Percentiles rank a stretch among this genome's conserved stretches.
phyloP scores from a whole-genome alignment of 2,888 invertebrate species.

The Macaria liturata region DNA sequence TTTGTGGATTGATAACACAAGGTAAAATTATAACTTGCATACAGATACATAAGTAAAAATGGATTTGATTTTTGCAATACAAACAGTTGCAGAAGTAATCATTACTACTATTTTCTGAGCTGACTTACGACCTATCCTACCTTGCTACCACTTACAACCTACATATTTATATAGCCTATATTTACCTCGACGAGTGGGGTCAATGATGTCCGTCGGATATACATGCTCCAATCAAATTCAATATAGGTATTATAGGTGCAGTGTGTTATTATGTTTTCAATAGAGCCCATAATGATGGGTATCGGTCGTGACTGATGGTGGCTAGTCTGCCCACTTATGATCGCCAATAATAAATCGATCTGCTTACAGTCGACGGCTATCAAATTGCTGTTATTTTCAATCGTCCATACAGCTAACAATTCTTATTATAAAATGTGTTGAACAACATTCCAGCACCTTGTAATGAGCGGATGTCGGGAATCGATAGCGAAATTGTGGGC shows the following conservation, averaged over 20 bases:
- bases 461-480: slow-evolving; percentile 79
- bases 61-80: no score
- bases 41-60: no score
- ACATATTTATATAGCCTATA: no score
- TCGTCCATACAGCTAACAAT: slow-evolving; percentile 55
- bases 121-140: no score
- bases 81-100: no score
- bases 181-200: slow-evolving; percentile 3
- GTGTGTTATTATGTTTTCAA: slow-evolving; percentile 23
- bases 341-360: slow-evolving; percentile 36
- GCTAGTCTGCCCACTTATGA: slow-evolving; percentile 28
- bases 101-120: no score
- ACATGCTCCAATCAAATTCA: slow-evolving; percentile 10
- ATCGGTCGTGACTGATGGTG: slow-evolving; percentile 9
- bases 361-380: slow-evolving; percentile 34
- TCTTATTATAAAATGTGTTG: slow-evolving; percentile 70
- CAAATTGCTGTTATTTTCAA: slow-evolving; percentile 55
- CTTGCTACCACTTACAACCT: no score
- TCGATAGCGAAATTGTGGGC: slow-evolving; percentile 75
- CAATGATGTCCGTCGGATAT: slow-evolving; percentile 6
- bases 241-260: slow-evolving; percentile 2
- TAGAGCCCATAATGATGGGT: slow-evolving; percentile 18
- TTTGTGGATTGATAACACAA: no score
- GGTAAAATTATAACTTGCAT: no score
- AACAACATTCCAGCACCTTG: slow-evolving; percentile 76